Evolutionary conservation across 2,113 vertebrate species (phyloP).

Genomic region (Phocoena sinus): DNA sequence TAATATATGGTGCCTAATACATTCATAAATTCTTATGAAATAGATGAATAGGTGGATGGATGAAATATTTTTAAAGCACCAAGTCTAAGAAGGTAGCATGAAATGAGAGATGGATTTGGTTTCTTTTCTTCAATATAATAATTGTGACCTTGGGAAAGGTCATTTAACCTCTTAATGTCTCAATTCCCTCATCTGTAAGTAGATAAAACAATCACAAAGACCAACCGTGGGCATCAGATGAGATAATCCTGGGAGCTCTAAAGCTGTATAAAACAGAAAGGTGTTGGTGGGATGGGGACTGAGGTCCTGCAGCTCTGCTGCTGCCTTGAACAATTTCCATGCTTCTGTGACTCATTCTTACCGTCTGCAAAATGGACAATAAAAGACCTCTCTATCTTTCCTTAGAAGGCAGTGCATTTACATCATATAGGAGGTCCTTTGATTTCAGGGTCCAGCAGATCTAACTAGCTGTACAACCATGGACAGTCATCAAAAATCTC

Average conservation of each 20-base stretch:
- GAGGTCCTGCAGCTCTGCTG: neutral
- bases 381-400: neutral
- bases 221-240: neutral
- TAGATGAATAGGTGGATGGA: neutral
- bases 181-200: neutral
- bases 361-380: neutral
- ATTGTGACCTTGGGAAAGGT: constrained; percentile 14
- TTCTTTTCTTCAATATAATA: neutral
- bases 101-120: neutral
- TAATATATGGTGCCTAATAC: neutral
- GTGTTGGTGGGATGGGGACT: neutral
- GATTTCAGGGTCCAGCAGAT: neutral
- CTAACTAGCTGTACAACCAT: neutral
- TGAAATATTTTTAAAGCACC: constrained; percentile 14
- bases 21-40: neutral
- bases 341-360: neutral
- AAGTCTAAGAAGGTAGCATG: neutral
- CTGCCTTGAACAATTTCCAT: neutral
- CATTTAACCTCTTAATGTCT: neutral
- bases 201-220: neutral
- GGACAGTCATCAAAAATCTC: neutral
- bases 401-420: neutral
- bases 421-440: neutral
- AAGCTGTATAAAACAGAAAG: neutral
- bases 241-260: neutral